These are phyloP conservation scores for Sphaerophoria taeniata DNA, from an alignment of 2,888 invertebrate genomes.

Conservation along the genomic window DNA sequence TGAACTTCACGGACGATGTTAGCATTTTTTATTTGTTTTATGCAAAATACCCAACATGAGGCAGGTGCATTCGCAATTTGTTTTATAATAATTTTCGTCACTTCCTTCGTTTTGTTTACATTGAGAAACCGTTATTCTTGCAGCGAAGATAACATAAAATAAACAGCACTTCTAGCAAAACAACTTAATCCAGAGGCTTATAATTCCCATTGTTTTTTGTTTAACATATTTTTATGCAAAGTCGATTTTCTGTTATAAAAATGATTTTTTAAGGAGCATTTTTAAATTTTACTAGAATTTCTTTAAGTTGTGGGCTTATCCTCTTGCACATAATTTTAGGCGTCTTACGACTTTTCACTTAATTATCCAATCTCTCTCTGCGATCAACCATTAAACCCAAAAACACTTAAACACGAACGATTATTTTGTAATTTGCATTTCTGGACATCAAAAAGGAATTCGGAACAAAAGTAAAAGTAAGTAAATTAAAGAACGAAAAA, in stretches of 20 bases:
- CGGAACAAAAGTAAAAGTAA: not conserved
- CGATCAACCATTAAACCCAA: too few species aligned
- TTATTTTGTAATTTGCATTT: not conserved
- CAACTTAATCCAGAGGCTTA: slow-evolving; percentile 22
- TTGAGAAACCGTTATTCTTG: not conserved
- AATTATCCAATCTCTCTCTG: too few species aligned
- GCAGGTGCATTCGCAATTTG: not conserved
- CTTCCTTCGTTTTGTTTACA: slow-evolving; percentile 21
- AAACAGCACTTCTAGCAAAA: too few species aligned
- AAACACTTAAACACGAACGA: too few species aligned
- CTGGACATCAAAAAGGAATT: not conserved
- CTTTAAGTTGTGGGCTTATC: not conserved
- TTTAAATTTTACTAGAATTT: not conserved
- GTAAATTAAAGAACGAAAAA: not conserved
- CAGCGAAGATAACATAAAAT: slow-evolving; percentile 6
- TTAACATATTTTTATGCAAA: slow-evolving; percentile 26
- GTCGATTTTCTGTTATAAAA: slow-evolving; percentile 17
- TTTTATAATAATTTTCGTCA: slow-evolving; percentile 1
- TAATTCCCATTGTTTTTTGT: slow-evolving; percentile 69
- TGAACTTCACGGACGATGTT: not conserved
- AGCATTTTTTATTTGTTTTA: slow-evolving; percentile 22
- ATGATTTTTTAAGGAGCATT: not conserved
- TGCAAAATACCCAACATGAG: not conserved
- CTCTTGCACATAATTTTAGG: not conserved
- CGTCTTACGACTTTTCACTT: not conserved